These are phyloP conservation scores for Sceloporus undulatus DNA, from an alignment of 2,113 vertebrate species.

Conservation along the genomic window DNA sequence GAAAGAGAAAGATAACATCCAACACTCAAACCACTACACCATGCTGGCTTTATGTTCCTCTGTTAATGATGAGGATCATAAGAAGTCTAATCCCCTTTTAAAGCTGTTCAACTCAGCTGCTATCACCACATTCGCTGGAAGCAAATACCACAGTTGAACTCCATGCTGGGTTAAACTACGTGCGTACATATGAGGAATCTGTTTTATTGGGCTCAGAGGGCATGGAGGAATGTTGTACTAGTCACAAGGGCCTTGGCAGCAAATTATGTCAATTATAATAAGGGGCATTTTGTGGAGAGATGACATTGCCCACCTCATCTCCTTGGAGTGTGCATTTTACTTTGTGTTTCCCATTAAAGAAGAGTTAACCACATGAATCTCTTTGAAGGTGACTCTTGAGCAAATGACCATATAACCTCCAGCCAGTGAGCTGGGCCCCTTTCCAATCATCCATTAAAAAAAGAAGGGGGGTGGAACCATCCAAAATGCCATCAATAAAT, in stretches of 20 bases:
- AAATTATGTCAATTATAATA: not conserved
- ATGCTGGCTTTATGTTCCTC: too few relatives aligned
- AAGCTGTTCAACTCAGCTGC: not conserved
- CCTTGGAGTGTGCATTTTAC: too few relatives aligned
- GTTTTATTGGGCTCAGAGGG: not conserved
- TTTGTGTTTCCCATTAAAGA: not conserved
- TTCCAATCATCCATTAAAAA: slow-evolving; percentile 13
- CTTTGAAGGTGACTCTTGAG: not conserved
- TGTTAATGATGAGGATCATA: too few relatives aligned
- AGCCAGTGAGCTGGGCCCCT: not conserved
- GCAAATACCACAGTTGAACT: not conserved
- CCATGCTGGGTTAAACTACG: not conserved
- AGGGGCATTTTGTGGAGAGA: not conserved
- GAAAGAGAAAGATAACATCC: too few relatives aligned
- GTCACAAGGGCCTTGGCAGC: not conserved
- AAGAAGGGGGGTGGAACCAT: not conserved
- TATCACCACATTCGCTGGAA: not conserved
- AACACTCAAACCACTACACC: too few relatives aligned
- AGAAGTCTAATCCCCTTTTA: too few relatives aligned
- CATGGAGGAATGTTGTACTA: not conserved
- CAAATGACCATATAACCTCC: not conserved
- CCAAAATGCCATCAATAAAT: slow-evolving; percentile 33
- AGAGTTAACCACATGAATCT: not conserved
- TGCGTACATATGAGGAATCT: not conserved
- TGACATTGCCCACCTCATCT: not conserved